Percentiles rank a stretch among this genome's conserved stretches.
These are phyloP conservation scores for Fistularia tabacaria DNA, from an alignment of 2,797 vertebrate genomes.

Conservation along the genomic window DNA sequence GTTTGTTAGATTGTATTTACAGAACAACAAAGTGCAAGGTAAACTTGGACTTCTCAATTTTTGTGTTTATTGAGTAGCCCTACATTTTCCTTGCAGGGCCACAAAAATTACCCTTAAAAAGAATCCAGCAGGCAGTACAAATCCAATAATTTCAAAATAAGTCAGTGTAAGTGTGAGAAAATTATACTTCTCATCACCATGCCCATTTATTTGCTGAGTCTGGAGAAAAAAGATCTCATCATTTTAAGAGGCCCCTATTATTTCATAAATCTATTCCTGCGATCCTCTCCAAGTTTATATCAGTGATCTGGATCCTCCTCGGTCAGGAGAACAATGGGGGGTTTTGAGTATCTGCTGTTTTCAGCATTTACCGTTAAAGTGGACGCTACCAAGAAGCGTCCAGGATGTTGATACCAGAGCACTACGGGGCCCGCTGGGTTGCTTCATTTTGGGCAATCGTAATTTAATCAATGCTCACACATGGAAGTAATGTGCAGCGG, in stretches of 20 bases:
- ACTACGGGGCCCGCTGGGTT: too few species aligned
- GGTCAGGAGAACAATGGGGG: slow-evolving; percentile 41
- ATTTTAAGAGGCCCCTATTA: slow-evolving; percentile 50
- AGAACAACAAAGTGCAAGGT: slow-evolving; percentile 15
- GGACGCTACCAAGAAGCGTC: slow-evolving; percentile 9
- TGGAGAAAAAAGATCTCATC: slow-evolving; percentile 47
- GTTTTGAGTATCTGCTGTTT: slow-evolving; percentile 36
- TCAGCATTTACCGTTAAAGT: slow-evolving; percentile 25
- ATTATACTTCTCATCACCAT: slow-evolving; percentile 21
- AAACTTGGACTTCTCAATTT: slow-evolving; percentile 15
- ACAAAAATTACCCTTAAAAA: slow-evolving; percentile 27
- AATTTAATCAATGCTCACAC: too few species aligned
- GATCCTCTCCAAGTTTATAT: slow-evolving; percentile 45
- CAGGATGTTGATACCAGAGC: slow-evolving; percentile 4
- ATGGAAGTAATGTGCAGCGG: too few species aligned
- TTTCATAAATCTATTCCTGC: slow-evolving; percentile 49
- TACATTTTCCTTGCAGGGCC: slow-evolving; percentile 25
- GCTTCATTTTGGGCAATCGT: too few species aligned
- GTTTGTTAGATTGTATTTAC: slow-evolving; percentile 16
- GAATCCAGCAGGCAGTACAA: slow-evolving; percentile 30
- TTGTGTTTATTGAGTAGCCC: slow-evolving; percentile 18
- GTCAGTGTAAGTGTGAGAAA: slow-evolving; percentile 50
- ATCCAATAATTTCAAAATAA: slow-evolving; percentile 53
- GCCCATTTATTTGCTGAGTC: slow-evolving; percentile 45
- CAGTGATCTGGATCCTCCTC: slow-evolving; percentile 28